phyloP scores from a whole-genome alignment of 2,113 vertebrate species.

The Bucco capensis region DNA sequence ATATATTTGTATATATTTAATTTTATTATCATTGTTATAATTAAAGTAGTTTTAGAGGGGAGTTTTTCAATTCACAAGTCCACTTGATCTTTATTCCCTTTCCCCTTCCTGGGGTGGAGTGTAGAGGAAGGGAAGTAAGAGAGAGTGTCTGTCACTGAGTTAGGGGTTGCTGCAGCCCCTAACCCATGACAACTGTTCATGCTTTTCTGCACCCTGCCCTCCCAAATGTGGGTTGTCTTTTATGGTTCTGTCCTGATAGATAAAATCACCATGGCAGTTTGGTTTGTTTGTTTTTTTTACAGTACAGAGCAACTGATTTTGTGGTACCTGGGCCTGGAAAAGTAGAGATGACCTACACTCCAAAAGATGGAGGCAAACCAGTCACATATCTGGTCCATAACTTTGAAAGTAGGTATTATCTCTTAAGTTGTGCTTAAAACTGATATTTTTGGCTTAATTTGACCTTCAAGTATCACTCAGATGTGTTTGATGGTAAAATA shows the following conservation, averaged over 20 bases:
- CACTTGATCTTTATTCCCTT: too few relatives aligned
- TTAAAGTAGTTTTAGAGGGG: too few relatives aligned
- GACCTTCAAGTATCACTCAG: background rate
- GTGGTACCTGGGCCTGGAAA: constrained; percentile 92
- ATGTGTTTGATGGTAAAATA: background rate
- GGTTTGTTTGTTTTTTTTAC: background rate
- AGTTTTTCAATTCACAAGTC: too few relatives aligned
- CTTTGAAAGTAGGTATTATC: constrained; percentile 85
- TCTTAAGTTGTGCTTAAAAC: background rate
- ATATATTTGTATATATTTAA: too few relatives aligned
- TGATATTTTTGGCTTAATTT: background rate
- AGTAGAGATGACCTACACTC: constrained; percentile 92
- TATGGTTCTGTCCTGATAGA: background rate
- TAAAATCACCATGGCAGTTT: background rate
- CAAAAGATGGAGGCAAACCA: constrained; percentile 76
- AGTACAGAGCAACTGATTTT: constrained; percentile 99
- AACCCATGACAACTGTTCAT: too few relatives aligned
- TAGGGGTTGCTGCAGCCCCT: too few relatives aligned
- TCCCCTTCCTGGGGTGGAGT: too few relatives aligned
- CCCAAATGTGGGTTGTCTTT: background rate
- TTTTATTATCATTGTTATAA: too few relatives aligned
- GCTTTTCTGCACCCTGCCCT: background rate
- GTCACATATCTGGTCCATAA: constrained; percentile 84
- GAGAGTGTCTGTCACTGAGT: too few relatives aligned
- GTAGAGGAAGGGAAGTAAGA: too few relatives aligned